Conservation (phyloP, 1,140 invertebrate genomes). For the Coptotermes formosanus region DNA sequence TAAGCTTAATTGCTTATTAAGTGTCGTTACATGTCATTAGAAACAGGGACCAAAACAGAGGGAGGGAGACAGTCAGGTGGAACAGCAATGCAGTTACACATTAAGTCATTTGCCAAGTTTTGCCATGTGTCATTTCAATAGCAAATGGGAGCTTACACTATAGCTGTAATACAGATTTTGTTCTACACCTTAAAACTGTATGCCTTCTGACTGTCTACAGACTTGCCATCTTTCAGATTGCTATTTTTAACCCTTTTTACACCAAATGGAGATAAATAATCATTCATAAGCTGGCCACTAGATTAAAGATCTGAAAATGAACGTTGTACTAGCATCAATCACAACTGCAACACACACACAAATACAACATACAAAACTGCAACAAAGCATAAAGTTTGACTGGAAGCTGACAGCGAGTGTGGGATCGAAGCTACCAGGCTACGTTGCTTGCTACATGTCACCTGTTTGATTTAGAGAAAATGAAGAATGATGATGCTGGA, state of each 20-base stretch:
- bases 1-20: too few species aligned
- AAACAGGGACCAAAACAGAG: too few species aligned
- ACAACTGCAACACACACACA: background rate
- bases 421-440: conserved; percentile 3
- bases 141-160: too few species aligned
- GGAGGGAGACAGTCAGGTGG: too few species aligned
- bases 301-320: conserved; percentile 4
- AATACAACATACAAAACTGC: background rate
- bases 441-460: conserved; percentile 49
- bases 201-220: too few species aligned
- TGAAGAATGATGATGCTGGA: conserved; percentile 90
- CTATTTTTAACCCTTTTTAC: background rate
- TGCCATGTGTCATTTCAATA: too few species aligned
- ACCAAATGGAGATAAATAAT: background rate
- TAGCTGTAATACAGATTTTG: too few species aligned
- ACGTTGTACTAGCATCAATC: background rate
- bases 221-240: too few species aligned
- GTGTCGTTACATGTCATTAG: too few species aligned
- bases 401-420: background rate
- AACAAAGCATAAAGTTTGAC: background rate
- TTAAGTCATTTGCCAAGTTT: too few species aligned
- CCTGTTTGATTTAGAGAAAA: conserved; percentile 94
- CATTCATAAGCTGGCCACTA: background rate
- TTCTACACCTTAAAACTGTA: too few species aligned
- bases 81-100: too few species aligned